A percentile compares a stretch with the other conserved stretches of the same genome.
Evolutionary conservation across 2,113 vertebrate genomes (phyloP).

Genomic region (Todiramphus chloris): DNA sequence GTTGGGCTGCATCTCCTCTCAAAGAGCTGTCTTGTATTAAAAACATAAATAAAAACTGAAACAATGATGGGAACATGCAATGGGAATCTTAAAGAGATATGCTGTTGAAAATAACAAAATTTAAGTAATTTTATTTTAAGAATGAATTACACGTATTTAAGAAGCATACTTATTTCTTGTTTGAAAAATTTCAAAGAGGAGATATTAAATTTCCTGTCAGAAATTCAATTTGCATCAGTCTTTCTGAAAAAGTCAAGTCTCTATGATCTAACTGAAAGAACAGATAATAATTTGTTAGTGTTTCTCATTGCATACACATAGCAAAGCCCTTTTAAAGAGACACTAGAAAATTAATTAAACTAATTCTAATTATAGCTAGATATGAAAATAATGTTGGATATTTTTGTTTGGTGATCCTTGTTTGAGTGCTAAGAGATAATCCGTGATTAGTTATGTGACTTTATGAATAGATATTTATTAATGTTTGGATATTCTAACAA

Average conservation of each 20-base stretch:
- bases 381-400: background rate
- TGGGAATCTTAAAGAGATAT: background rate
- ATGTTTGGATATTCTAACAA: background rate
- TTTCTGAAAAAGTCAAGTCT: background rate
- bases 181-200: background rate
- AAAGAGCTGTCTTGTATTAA: background rate
- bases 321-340: background rate
- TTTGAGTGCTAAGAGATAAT: background rate
- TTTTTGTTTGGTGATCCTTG: background rate
- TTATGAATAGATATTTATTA: background rate
- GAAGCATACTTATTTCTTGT: background rate
- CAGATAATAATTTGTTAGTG: background rate
- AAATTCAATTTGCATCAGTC: background rate
- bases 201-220: background rate
- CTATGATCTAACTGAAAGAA: background rate
- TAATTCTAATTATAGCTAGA: background rate
- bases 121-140: background rate
- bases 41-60: background rate
- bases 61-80: rapidly evolving
- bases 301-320: background rate
- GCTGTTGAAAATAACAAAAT: background rate
- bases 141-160: background rate
- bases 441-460: background rate
- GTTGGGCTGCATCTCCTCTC: background rate
- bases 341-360: background rate